Evolutionary conservation across 2,113 vertebrate species (phyloP), one percentile per base, ranked within the genome.

Genomic region (Apeltes quadracus): DNA sequence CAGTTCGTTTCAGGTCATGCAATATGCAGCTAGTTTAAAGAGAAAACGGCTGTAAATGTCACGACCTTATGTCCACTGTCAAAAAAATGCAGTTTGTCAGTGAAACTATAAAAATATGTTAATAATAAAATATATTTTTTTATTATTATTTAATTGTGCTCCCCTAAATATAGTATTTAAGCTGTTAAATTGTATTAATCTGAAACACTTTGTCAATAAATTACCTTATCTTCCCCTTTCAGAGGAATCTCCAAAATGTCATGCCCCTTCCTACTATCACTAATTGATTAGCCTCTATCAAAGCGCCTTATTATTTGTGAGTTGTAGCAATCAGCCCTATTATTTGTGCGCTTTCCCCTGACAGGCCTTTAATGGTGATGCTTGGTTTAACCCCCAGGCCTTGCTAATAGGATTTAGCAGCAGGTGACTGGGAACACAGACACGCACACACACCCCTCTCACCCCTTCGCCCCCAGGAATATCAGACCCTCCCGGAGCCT

Each of bases 251-350:
- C 34, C 61, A 36, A 41, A 82, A 79, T 84, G 84, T 78, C 84
- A 85, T 64, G 78, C 73, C 77, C 78, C 64, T 61, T 87, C 78
- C 87, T 86, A 84, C 90, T 87, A 84, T 65, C 78, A 74, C 87
- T 92, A 92, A 92, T 90, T 92, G 91, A 91, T 91, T 91, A 88
- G 91, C 86, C 83, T 86, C 84, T 88, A 90, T 93, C 91, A 93
- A 93, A 93, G 88, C 84, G 86, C 86, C 87, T 89, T 90, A 92
- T 92, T 92, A 93, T 91, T 92, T 91, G 91, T 91, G 91, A 91
- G 91, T 93, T 92, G 92, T 92, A 92, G 88, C 92, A 79, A 94
- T 94, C 93, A 93, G 92, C 86, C 91, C 90, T 88, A 92, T 93
- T 93, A 93, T 94, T 92, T 90, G 90, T 87, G 89, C 88, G 87